Base-by-base conservation (phyloP, 1,140 invertebrate genomes). In the Pseudomyrmex cubaensis region DNA sequence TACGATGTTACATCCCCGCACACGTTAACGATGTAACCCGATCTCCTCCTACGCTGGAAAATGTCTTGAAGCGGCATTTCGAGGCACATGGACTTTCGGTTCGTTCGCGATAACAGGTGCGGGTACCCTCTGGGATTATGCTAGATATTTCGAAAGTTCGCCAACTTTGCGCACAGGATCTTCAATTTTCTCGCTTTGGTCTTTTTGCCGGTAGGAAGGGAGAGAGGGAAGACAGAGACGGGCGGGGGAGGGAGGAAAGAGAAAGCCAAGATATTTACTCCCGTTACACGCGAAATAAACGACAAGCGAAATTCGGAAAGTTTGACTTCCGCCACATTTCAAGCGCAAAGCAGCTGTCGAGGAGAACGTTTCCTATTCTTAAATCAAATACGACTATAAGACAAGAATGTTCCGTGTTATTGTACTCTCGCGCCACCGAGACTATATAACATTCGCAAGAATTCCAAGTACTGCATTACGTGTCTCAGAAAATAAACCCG, bases 111-210 rank as follows among this genome's bases (percentile, higher is more conserved):
- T 85, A 88, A 85, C 83, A 66, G 54, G 57, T 72, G 76, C 59
- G 35, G 63, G 76, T 74, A 88, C 84, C 83, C 86, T 85, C 64
- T 67, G 87, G 86, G 75, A 87, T 77, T 62, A 66, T 80, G 70
- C 61, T 80, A 69, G 78, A 82, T 85, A 88, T 88, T 89, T 88
- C 84, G 66, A 83, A 74, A 88, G 86, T 87, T 75, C 84, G 73
- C 66, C 85, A 89, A 83, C 78, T 85, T 78, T 35, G 35, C 35
- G 66, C 69, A 50, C 59, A 57, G 57, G 50, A 85, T 87, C 73
- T 73, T 74, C 80, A 63, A 69, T 80, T 22, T 54, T 56, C 57
- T 22, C 35, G 9, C 50, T 78, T 73, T 70, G 62, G 48, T 48
- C 22, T 52, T 57, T 83, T 78, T 78, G 62, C 17, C 35, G 35